Evolutionary conservation across 1,140 invertebrate species (phyloP).

Genomic region (Sitobion miscanthi): DNA sequence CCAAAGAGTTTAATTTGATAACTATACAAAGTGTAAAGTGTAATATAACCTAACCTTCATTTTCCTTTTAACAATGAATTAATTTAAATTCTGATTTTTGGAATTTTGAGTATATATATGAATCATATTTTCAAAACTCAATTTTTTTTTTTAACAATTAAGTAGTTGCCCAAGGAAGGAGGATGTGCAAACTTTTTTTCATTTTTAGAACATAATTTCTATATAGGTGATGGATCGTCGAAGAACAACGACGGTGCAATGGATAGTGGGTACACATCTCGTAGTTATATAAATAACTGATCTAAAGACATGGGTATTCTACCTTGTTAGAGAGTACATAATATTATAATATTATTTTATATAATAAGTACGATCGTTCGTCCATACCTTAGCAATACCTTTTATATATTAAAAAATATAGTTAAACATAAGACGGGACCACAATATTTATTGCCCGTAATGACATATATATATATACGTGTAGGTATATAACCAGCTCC

Average conservation of each 20-base stretch:
- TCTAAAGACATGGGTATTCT: too few relatives aligned
- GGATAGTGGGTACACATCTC: not conserved
- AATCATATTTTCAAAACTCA: too few relatives aligned
- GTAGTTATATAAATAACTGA: not conserved
- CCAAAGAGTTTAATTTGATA: too few relatives aligned
- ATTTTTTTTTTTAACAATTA: not conserved
- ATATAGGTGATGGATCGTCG: not conserved
- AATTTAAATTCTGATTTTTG: not conserved
- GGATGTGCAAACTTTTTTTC: too few relatives aligned
- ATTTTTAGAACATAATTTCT: too few relatives aligned
- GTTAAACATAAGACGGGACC: not conserved
- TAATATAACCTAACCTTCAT: not conserved
- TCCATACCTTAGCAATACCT: not conserved
- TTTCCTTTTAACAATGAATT: too few relatives aligned
- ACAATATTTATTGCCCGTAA: constrained; percentile 9
- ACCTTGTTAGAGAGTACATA: not conserved
- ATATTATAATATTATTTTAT: too few relatives aligned
- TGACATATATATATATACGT: not conserved
- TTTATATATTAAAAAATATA: not conserved
- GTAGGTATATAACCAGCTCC: not conserved
- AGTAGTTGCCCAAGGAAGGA: too few relatives aligned
- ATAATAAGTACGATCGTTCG: not conserved
- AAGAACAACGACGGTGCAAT: not conserved
- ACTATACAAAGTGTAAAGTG: not conserved
- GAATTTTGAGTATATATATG: not conserved